These are phyloP conservation scores for Anoplopoma fimbria DNA, from an alignment of 2,113 vertebrate genomes.

Conservation along the genomic window DNA sequence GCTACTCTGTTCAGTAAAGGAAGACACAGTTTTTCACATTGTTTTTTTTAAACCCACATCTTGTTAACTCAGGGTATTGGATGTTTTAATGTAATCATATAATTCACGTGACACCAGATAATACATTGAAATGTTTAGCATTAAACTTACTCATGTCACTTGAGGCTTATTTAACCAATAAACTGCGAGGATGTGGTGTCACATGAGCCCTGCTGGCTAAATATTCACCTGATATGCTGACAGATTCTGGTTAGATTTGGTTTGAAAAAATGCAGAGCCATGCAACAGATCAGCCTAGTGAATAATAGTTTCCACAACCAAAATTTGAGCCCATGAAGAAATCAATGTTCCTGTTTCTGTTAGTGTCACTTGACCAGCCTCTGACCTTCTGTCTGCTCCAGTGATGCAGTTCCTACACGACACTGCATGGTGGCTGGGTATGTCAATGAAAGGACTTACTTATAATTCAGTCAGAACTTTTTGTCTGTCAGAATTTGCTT, in stretches of 20 bases:
- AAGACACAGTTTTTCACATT: not conserved
- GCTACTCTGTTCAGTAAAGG: not conserved
- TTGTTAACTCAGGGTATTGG: not conserved
- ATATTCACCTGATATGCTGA: not conserved
- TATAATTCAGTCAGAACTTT: not conserved
- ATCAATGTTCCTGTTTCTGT: conserved; percentile 30
- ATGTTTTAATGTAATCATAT: not conserved
- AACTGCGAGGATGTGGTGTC: not conserved
- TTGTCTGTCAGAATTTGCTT: not conserved
- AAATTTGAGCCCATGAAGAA: conserved; percentile 9
- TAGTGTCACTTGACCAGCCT: conserved; percentile 34
- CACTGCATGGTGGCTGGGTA: not conserved
- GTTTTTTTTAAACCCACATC: not conserved
- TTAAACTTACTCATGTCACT: not conserved
- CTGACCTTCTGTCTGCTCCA: conserved; percentile 16
- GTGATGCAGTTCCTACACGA: not conserved
- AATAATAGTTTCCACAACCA: conserved; percentile 18
- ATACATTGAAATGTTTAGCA: not conserved
- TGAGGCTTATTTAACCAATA: not conserved
- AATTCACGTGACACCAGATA: not conserved
- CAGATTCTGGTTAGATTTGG: conserved; percentile 30
- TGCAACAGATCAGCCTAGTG: not conserved
- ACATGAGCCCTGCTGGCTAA: not conserved
- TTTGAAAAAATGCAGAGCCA: not conserved
- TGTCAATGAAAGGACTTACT: not conserved